Conservation (phyloP, 92 coral and sea anemone genomes). For the Micromussa lordhowensis region DNA sequence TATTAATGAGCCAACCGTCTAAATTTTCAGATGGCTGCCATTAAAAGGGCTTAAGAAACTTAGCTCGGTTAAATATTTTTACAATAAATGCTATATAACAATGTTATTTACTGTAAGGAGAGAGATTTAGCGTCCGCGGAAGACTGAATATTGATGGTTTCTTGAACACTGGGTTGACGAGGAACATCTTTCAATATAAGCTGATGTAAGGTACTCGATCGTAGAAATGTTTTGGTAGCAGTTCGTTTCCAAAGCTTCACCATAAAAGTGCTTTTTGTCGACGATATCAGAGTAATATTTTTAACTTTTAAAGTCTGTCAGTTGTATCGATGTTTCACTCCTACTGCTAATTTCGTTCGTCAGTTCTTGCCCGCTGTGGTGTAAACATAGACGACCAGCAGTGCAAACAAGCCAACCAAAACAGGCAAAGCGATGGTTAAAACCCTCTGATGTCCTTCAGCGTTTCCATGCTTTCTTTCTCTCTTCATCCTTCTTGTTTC, state of each 20-base stretch:
- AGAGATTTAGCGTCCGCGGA: not conserved
- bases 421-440: conserved; percentile 82
- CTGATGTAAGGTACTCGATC: not conserved
- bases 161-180: not conserved
- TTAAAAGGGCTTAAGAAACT: conserved; percentile 1
- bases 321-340: conserved; percentile 18
- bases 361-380: conserved; percentile 65
- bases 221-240: not conserved
- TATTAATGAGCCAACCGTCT: conserved; percentile 12
- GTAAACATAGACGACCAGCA: conserved; percentile 74
- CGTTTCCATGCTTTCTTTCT: conserved; percentile 71
- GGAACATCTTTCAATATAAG: not conserved
- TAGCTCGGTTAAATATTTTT: not conserved
- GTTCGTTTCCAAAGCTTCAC: not conserved
- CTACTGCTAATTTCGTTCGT: not conserved
- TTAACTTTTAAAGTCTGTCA: not conserved
- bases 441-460: conserved; percentile 70
- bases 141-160: not conserved
- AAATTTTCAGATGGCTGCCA: conserved; percentile 10
- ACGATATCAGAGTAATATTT: not conserved
- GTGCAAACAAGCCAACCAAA: conserved; percentile 70
- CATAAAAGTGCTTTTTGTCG: not conserved
- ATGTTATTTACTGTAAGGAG: not conserved
- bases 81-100: not conserved
- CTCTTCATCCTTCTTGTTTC: conserved; percentile 82